phyloP scores from a whole-genome alignment of 2,888 invertebrate species.

The Erynnis tages region DNA sequence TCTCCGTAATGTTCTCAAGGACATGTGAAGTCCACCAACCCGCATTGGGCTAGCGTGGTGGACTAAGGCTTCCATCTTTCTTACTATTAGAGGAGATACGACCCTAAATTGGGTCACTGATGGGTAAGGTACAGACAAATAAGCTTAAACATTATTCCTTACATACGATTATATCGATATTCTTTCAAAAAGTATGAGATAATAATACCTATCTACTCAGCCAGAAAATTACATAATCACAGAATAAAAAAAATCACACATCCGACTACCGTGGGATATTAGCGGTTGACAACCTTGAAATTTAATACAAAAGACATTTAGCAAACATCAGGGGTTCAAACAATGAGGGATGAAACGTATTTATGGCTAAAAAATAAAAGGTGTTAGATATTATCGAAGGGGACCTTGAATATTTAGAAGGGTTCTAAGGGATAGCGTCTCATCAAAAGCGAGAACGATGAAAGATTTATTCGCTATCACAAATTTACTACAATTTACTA shows the following conservation, averaged over 20 bases:
- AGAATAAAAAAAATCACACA: conserved; percentile 29
- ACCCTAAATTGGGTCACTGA: too few relatives aligned
- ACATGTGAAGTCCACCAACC: too few relatives aligned
- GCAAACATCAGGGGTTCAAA: conserved; percentile 52
- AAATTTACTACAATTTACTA: too few relatives aligned
- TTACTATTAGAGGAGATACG: too few relatives aligned
- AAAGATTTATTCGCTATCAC: not conserved
- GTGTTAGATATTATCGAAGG: conserved; percentile 43
- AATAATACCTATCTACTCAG: too few relatives aligned
- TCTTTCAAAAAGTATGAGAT: too few relatives aligned
- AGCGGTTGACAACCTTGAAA: conserved; percentile 47
- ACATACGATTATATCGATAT: too few relatives aligned
- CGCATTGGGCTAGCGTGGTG: too few relatives aligned
- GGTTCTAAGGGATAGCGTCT: not conserved
- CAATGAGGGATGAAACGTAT: conserved; percentile 37
- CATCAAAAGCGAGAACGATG: not conserved
- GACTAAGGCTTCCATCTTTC: too few relatives aligned
- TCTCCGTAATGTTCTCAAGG: too few relatives aligned
- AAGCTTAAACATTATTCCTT: too few relatives aligned
- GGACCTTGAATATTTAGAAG: conserved; percentile 36
- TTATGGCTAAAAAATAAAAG: conserved; percentile 39
- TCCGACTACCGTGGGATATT: conserved; percentile 50
- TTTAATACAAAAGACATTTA: conserved; percentile 51
- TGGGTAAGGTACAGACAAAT: too few relatives aligned
- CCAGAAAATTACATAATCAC: not conserved